phyloP scores from a whole-genome alignment of 2,113 vertebrate genomes.

The Cyanoramphus novaezelandiae region DNA sequence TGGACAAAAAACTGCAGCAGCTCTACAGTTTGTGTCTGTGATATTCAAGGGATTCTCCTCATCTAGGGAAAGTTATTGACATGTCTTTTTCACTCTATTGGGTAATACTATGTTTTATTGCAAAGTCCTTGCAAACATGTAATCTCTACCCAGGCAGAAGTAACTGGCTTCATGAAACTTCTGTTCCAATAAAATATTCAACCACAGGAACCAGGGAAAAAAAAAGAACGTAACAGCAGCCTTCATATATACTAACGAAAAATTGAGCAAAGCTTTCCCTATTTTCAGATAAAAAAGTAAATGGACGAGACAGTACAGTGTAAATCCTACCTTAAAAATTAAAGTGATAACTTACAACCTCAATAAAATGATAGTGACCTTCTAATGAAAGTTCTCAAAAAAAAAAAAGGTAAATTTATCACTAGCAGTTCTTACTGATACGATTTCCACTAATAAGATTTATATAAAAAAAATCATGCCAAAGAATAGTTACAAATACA shows the following conservation, averaged over 20 bases:
- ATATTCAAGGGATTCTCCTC: background rate
- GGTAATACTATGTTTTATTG: background rate
- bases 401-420: background rate
- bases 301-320: background rate
- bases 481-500: background rate
- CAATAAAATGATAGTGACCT: fast-evolving
- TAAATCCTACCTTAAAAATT: background rate
- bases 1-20: background rate
- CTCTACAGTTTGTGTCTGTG: background rate
- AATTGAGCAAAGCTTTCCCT: background rate
- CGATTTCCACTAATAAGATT: background rate
- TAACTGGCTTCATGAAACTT: background rate
- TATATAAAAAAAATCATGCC: background rate
- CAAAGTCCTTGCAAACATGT: background rate
- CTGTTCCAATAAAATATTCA: background rate
- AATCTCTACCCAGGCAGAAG: background rate
- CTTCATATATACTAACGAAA: background rate
- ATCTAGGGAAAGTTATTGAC: background rate
- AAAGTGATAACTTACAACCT: background rate
- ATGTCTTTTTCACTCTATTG: background rate
- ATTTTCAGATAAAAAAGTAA: background rate
- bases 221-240: background rate
- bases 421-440: background rate
- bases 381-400: background rate
- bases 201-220: background rate